Conservation (phyloP, 2,888 invertebrate genomes). For the Amphipoea lucens region DNA sequence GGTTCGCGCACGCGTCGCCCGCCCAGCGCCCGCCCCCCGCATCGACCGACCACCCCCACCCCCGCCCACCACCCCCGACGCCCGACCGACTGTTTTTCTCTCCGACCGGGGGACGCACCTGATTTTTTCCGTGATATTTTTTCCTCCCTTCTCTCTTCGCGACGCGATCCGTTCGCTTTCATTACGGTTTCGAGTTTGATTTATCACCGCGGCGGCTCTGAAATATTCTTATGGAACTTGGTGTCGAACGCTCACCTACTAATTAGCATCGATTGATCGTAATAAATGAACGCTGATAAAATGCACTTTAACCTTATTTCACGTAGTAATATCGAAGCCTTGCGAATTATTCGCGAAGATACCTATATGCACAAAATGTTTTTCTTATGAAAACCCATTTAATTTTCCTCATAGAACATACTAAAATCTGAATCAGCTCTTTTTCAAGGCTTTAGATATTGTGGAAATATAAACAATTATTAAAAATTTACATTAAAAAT, state of each 20-base stretch:
- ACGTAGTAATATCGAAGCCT: background rate
- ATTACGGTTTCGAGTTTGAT: slow-evolving; percentile 91
- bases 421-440: background rate
- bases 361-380: background rate
- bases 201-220: slow-evolving; percentile 89
- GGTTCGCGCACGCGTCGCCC: slow-evolving; percentile 82
- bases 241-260: slow-evolving; percentile 88
- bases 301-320: slow-evolving; percentile 32
- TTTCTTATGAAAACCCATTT: background rate
- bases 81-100: slow-evolving; percentile 89
- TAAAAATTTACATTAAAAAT: too few species aligned
- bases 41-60: slow-evolving; percentile 86
- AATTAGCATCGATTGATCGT: slow-evolving; percentile 88
- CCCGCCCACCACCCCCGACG: slow-evolving; percentile 79
- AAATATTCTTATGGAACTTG: slow-evolving; percentile 89
- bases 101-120: slow-evolving; percentile 90
- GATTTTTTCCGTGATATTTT: slow-evolving; percentile 91
- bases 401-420: background rate
- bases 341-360: background rate
- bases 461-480: background rate
- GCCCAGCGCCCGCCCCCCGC: slow-evolving; percentile 84
- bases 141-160: slow-evolving; percentile 90
- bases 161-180: slow-evolving; percentile 91
- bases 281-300: slow-evolving; percentile 58
- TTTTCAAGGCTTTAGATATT: background rate